Base-by-base conservation (phyloP, 2,797 vertebrate species). In the Eutrigla gurnardus region DNA sequence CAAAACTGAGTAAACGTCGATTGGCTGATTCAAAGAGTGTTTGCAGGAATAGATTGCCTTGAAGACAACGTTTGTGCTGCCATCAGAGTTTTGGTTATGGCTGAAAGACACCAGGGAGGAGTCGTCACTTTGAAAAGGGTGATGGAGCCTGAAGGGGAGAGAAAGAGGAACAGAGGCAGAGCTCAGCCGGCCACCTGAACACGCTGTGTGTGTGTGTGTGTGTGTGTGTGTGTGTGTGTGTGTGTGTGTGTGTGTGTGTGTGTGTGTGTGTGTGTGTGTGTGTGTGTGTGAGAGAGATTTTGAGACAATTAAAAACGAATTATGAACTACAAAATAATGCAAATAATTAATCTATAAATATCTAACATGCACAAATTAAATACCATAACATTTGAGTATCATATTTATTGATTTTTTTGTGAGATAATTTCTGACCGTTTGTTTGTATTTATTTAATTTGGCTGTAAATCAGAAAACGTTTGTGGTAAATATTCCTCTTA, bases 51-150 rank as follows among this genome's bases (percentile, higher is more conserved):
- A 91, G 92, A 90, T 90, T 89, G 87, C 88, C 87, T 85, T 66
- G 59, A 77, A 79, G 88, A 83, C 82, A 86, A 84, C 81, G 63
- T 77, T 89, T 92, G 91, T 93, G 89, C 89, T 93, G 91, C 91
- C 87, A 81, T 88, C 86, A 82, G 87, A 91, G 92, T 94, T 95
- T 95, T 95, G 94, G 94, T 95, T 95, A 91, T 94, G 94, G 93
- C 94, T 95, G 93, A 90, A 89, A 89, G 84, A 93, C 86, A 77
- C 80, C 79, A 70, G 42, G 60, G 68, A 75, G 82, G 84, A 85
- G 83, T 86, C 84, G 68, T 95, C 93, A 96, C 82, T 95, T 94
- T 63, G 87, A 88, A 55, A 83, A 52, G 3, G 94, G 88, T 8
- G 86, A 52, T 15, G 93, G 88, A 80, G 93, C 90, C 95, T 96